phyloP scores from a whole-genome alignment of 2,113 vertebrate species.

The Thunnus thynnus region DNA sequence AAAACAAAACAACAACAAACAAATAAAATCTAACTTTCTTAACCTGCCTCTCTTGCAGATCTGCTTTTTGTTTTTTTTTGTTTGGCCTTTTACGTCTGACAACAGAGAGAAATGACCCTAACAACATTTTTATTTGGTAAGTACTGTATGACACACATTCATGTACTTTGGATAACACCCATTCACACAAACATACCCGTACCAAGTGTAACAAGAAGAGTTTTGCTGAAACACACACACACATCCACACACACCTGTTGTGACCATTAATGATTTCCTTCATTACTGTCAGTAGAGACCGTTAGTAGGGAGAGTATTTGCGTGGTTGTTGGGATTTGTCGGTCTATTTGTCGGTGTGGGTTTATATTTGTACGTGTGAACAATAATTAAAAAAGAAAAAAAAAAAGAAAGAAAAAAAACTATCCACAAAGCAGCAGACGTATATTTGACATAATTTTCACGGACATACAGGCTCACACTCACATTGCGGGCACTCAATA shows the following conservation, averaged over 20 bases:
- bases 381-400: neutral
- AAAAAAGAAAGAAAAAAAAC: neutral
- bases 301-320: neutral
- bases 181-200: neutral
- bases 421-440: slow-evolving; percentile 13
- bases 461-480: neutral
- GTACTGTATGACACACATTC: neutral
- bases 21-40: too few species aligned
- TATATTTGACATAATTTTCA: slow-evolving; percentile 43
- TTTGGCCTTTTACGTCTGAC: neutral
- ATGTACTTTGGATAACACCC: neutral
- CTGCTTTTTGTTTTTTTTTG: too few species aligned
- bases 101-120: neutral
- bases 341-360: neutral
- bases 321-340: neutral
- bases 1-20: too few species aligned
- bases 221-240: neutral
- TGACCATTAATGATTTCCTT: neutral
- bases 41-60: too few species aligned
- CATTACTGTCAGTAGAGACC: neutral
- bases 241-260: neutral
- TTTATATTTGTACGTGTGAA: slow-evolving; percentile 2
- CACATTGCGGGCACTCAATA: neutral
- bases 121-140: neutral
- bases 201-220: neutral